Conservation (phyloP, 2,797 vertebrate species). For the Meriones psammophilus region DNA sequence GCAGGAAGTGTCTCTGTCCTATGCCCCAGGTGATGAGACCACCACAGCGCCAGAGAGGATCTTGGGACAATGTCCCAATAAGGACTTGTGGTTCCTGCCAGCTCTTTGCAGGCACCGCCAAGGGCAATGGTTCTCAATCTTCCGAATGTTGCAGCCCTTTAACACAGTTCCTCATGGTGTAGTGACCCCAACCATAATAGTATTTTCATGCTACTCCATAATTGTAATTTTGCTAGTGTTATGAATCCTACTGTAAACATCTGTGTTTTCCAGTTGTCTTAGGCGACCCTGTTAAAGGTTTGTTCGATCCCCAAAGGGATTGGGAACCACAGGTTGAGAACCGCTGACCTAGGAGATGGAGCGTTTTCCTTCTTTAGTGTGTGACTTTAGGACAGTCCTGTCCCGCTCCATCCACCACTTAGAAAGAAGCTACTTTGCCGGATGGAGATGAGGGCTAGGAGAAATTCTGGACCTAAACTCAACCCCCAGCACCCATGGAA, state of each 20-base stretch:
- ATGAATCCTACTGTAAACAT: not conserved
- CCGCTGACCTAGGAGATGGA: not conserved
- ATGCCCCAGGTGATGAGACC: not conserved
- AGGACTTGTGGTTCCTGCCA: not conserved
- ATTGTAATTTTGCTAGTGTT: not conserved
- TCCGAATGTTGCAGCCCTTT: not conserved
- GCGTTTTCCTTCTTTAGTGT: not conserved
- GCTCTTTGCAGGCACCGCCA: not conserved
- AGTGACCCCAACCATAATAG: not conserved
- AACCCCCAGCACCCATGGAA: not conserved
- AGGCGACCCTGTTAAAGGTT: not conserved
- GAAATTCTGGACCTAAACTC: not conserved
- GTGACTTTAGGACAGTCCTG: not conserved
- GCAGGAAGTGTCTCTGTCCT: not conserved
- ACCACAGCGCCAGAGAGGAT: not conserved
- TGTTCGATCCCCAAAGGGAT: not conserved
- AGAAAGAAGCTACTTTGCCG: not conserved
- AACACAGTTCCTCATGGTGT: not conserved
- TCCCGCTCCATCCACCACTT: not conserved
- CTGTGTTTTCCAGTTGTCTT: not conserved
- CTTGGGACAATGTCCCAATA: not conserved
- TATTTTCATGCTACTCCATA: not conserved
- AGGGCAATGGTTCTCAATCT: not conserved
- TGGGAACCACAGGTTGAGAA: not conserved
- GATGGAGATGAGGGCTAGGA: slow-evolving; percentile 2